Evolutionary conservation across 1,140 invertebrate genomes (phyloP), one percentile per base, ranked within the genome.

Genomic region (Cydia amplana): DNA sequence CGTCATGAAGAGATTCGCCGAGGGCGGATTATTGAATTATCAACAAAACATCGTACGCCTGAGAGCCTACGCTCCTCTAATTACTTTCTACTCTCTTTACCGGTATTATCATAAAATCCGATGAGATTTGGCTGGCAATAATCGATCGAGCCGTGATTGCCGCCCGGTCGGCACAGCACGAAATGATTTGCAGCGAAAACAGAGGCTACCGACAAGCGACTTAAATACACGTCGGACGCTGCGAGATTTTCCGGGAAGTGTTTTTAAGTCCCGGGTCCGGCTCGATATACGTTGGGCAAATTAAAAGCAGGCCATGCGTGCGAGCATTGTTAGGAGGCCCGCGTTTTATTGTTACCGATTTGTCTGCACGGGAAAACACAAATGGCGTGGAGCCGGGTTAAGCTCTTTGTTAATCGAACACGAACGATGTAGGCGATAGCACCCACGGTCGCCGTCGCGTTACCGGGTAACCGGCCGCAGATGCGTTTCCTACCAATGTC

Each of bases 21-120:
- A 82, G 82, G 81, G 82, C 82, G 87, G 88, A 90, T 91, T 92
- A 92, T 92, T 91, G 88, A 92, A 91, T 91, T 91, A 91, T 87
- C 91, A 91, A 92, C 89, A 91, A 92, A 90, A 90, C 90, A 90
- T 85, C 86, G 86, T 80, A 91, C 89, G 87, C 87, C 83, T 84
- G 85, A 86, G 82, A 88, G 85, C 82, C 80, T 83, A 76, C 87
- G 83, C 81, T 82, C 77, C 78, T 89, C 86, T 92, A 92, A 92
- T 92, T 92, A 90, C 87, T 91, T 91, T 88, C 80, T 82, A 87
- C 84, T 86, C 84, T 79, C 72, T 73, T 73, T 73, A 51, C 81
- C 81, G 79, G 84, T 90, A 88, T 88, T 85, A 83, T 89, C 87
- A 85, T 83, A 77, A 85, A 88, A 86, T 87, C 85, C 74, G 84